phyloP scores from a whole-genome alignment of 2,888 invertebrate genomes.

The Fragum fragum region DNA sequence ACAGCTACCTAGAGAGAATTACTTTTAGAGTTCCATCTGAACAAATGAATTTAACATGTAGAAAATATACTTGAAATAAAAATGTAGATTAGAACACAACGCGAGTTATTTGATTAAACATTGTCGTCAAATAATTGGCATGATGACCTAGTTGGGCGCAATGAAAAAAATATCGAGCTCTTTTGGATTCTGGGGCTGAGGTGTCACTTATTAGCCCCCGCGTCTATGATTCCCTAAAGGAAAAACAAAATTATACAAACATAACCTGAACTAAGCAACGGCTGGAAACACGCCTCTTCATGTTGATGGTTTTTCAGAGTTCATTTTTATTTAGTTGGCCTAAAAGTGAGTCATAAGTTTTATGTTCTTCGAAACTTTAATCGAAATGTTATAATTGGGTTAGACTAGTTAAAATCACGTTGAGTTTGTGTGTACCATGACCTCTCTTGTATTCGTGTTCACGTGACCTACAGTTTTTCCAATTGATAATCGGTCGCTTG shows the following conservation, averaged over 20 bases:
- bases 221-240: slow-evolving; percentile 5
- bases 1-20: slow-evolving; percentile 24
- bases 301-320: too few species aligned
- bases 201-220: slow-evolving; percentile 18
- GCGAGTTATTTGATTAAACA: too few species aligned
- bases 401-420: too few species aligned
- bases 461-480: too few species aligned
- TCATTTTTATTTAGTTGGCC: too few species aligned
- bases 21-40: slow-evolving; percentile 18
- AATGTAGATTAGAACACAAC: background rate
- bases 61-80: background rate
- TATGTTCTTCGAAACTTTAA: too few species aligned
- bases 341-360: too few species aligned
- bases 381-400: too few species aligned
- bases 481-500: background rate
- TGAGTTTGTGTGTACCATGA: too few species aligned
- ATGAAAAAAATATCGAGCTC: slow-evolving; percentile 1
- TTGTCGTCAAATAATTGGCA: too few species aligned
- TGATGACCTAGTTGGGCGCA: too few species aligned
- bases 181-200: slow-evolving; percentile 18
- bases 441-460: too few species aligned
- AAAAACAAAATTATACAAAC: slow-evolving; percentile 5
- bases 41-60: slow-evolving; percentile 15
- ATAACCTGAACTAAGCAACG: slow-evolving; percentile 11
- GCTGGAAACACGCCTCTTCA: slow-evolving; percentile 22